These are phyloP conservation scores for Stegastes partitus DNA, from an alignment of 2,113 vertebrate genomes.

Conservation along the genomic window DNA sequence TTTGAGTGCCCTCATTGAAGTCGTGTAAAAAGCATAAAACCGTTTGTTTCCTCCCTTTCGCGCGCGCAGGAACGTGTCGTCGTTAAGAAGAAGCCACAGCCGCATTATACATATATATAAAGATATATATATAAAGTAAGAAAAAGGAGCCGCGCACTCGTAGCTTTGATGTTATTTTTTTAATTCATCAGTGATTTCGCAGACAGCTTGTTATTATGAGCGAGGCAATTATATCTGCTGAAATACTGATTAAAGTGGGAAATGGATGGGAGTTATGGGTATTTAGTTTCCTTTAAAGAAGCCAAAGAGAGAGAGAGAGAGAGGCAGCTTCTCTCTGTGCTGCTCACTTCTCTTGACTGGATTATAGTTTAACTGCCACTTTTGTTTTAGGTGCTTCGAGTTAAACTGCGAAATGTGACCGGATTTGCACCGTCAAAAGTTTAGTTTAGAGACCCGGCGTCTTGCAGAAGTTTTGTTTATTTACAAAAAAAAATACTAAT, in stretches of 20 bases:
- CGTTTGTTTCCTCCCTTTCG: neutral
- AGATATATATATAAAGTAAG: neutral
- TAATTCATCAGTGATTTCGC: neutral
- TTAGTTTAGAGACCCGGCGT: too few relatives aligned
- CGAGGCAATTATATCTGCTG: too few relatives aligned
- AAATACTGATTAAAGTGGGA: neutral
- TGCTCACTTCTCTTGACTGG: neutral
- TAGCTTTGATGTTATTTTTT: neutral
- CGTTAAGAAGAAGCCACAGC: neutral
- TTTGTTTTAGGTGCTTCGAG: neutral
- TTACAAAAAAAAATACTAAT: too few relatives aligned
- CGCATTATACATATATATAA: too few relatives aligned
- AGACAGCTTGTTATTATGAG: neutral
- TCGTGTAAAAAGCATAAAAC: neutral
- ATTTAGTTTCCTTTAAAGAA: neutral
- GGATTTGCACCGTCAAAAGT: neutral
- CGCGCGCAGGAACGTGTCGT: neutral
- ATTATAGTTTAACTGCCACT: neutral
- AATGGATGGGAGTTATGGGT: neutral
- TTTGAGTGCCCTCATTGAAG: neutral
- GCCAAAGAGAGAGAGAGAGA: neutral
- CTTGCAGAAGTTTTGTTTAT: too few relatives aligned
- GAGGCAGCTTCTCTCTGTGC: neutral
- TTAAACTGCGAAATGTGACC: neutral
- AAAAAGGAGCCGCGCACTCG: neutral